Base-by-base conservation (phyloP, 2,113 vertebrate genomes). In the Peromyscus leucopus region DNA sequence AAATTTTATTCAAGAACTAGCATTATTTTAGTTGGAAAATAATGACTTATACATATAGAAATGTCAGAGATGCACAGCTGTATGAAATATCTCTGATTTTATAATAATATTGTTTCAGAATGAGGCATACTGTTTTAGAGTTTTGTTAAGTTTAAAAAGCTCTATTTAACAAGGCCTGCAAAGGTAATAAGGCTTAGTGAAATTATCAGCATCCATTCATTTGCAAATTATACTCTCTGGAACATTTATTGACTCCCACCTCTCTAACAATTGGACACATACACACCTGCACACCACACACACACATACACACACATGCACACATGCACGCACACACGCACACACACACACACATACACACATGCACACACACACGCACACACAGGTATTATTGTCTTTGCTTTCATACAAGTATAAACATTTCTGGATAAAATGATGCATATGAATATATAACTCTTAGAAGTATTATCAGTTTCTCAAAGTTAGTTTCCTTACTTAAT, bases 61-160 rank as follows among this genome's bases (percentile, higher is more conserved):
- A 95, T 96, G 55, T 94, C 91, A 94, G 61, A 83, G 48, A 86
- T 74, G 17, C 33, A n/a, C 2, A 57, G 7, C 21, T 71, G 15
- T 57, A 79, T 83, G 67, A 89, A 94, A 87, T 93, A 48, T 65
- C 69, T 96, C 51, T 95, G 83, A 90, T 95, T 86, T 78, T 89
- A 83, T 95, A 61, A 61, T 82, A 48, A 75, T 61, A 72, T 93
- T 95, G 71, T 93, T 91, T 91, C 80, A 94, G 28, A 95, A 63
- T 72, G 93, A 94, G 65, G 22, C 46, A 65, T 26, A 75, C 13
- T 75, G 78, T 71, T 61, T 26, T 39, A 61, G 2, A 31, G 19
- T 17, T 96, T 57, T 65, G 3, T 33, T 86, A 6, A 86, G 26
- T 67, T 65, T 46, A 46, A 15, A 63, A 28, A 72, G 39, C 80